Conservation (phyloP, 2,888 invertebrate species). For the Euzophera pinguis region DNA sequence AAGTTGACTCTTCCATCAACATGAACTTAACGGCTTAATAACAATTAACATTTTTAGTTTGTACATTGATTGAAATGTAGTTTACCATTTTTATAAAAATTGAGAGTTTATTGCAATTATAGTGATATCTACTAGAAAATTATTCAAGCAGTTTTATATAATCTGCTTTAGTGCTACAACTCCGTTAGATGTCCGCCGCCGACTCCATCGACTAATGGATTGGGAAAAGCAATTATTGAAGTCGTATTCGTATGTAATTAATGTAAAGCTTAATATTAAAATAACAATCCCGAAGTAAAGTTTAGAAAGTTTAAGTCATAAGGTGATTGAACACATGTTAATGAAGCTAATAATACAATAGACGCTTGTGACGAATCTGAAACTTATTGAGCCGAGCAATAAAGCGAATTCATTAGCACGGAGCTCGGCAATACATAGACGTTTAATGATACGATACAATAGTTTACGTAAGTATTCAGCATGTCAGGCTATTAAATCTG, state of each 20-base stretch:
- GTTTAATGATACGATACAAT: constrained; percentile 28
- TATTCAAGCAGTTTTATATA: no score
- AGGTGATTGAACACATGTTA: neutral
- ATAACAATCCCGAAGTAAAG: neutral
- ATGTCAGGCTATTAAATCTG: constrained; percentile 20
- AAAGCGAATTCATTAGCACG: neutral
- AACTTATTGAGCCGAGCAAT: neutral
- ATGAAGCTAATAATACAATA: neutral
- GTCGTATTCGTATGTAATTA: neutral
- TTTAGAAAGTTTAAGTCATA: neutral
- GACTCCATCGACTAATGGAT: no score
- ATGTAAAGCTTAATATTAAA: neutral
- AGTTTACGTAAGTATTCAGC: constrained; percentile 38
- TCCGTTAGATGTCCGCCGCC: no score
- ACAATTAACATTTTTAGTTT: neutral
- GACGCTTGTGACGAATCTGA: neutral
- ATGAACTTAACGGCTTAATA: neutral
- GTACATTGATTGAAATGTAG: neutral
- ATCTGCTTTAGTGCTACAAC: no score
- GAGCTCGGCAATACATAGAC: neutral
- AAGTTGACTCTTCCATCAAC: neutral
- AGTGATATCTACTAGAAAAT: no score
- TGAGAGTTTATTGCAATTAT: no score
- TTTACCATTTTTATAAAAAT: neutral
- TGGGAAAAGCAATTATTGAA: neutral